These are phyloP conservation scores for Zosterops japonicus DNA, from an alignment of 2,113 vertebrate species.

Conservation along the genomic window DNA sequence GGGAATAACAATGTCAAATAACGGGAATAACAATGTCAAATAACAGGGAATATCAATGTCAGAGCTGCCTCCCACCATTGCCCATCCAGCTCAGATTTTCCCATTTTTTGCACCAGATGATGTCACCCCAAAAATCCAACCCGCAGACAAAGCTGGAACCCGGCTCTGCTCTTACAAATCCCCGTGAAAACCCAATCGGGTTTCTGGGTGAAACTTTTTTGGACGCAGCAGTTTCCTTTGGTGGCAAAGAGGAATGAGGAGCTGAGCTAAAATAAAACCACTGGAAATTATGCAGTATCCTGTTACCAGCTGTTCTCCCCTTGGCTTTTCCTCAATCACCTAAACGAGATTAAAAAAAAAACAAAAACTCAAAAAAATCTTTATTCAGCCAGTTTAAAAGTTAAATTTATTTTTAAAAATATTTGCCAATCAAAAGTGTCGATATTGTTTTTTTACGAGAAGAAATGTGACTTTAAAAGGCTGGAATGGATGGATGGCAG, in stretches of 20 bases:
- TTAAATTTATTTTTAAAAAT: background rate
- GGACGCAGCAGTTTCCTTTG: slow-evolving; percentile 43
- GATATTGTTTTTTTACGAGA: slow-evolving; percentile 33
- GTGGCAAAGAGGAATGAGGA: background rate
- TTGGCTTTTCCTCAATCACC: slow-evolving; percentile 30
- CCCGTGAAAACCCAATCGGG: slow-evolving; percentile 9
- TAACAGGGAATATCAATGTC: background rate
- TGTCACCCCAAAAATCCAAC: slow-evolving; percentile 26
- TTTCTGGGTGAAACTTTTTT: slow-evolving; percentile 47
- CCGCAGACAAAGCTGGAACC: slow-evolving; percentile 16
- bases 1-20: too few relatives aligned
- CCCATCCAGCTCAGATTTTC: slow-evolving; percentile 21
- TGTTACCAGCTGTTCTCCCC: slow-evolving; percentile 46
- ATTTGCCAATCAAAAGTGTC: slow-evolving; percentile 35
- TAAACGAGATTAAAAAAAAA: slow-evolving; percentile 1
- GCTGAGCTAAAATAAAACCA: slow-evolving; percentile 3
- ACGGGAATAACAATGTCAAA: background rate
- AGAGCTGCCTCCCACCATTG: background rate
- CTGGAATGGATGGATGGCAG: slow-evolving; percentile 52
- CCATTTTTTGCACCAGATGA: slow-evolving; percentile 30
- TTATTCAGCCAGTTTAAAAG: slow-evolving; percentile 23
- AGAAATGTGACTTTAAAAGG: slow-evolving; percentile 66
- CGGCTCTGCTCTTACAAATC: slow-evolving; percentile 7
- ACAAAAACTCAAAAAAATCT: background rate
- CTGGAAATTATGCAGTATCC: slow-evolving; percentile 33